Evolutionary conservation across 2,888 invertebrate genomes (phyloP).

Genomic region (Lasioglossum pauxillum): DNA sequence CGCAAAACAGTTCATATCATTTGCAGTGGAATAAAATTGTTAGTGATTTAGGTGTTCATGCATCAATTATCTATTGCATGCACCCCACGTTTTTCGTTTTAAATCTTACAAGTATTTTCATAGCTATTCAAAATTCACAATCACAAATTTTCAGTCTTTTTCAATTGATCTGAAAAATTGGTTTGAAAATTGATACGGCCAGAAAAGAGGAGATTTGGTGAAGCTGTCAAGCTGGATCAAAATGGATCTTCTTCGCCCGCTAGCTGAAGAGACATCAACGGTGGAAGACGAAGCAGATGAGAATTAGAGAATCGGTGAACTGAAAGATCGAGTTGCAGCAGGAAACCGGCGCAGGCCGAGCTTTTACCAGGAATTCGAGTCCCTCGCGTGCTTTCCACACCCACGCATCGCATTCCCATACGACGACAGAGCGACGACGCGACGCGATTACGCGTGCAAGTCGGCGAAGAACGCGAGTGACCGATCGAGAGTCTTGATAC

Average conservation of each 20-base stretch:
- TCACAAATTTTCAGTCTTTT: no score
- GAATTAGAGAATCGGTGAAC: neutral
- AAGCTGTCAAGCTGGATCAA: no score
- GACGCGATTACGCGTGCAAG: conserved; percentile 62
- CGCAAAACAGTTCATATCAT: no score
- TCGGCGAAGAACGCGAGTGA: conserved; percentile 30
- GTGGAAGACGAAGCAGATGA: neutral
- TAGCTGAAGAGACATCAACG: neutral
- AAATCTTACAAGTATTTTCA: no score
- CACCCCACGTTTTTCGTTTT: no score
- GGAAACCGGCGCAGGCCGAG: conserved; percentile 41
- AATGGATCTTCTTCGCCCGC: neutral
- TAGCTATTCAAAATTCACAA: no score
- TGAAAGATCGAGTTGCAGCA: neutral
- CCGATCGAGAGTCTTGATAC: conserved; percentile 39
- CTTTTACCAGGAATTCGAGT: conserved; percentile 61
- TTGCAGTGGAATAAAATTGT: no score
- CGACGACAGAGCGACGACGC: conserved; percentile 45
- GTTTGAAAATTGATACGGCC: no score
- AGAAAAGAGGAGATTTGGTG: neutral
- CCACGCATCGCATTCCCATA: conserved; percentile 66
- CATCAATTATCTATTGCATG: no score
- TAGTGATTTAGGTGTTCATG: no score
- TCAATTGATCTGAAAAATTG: no score
- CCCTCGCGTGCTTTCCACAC: conserved; percentile 61